Evolutionary conservation across 2,797 vertebrate genomes (phyloP), one percentile per base, ranked within the genome.

Genomic region (Cuniculus paca): DNA sequence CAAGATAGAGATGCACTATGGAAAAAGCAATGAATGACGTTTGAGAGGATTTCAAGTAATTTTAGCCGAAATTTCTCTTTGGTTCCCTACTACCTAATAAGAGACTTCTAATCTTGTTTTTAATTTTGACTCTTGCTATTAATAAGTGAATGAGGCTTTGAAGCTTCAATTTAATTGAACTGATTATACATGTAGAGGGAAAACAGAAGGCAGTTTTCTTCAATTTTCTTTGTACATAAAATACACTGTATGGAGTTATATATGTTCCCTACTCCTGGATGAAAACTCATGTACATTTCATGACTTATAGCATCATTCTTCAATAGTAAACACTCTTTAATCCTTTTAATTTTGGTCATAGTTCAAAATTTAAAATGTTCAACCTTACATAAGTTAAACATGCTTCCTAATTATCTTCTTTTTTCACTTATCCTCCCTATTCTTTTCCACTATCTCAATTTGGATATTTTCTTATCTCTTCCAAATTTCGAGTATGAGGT

Each of bases 171-270:
- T 86, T 85, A 82, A 79, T 91, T 13, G 28, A 83, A 74, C 52
- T 22, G 14, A 6, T n/a, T 95, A 8, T 63, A 79, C 26, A 74
- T 75, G 9, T 60, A 70, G 60, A 28, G 11, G 36, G 11, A 17
- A 95, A 90, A 52, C 54, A 50, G 8, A 79, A 50, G 56, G 1
- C 4, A 79, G 56, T 34, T 80, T 90, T 85, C 60, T 88, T 63
- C 80, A 48, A n/a, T 94, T 88, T 72, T 60, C 19, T 56, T 74
- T 92, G 50, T 92, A 39, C 11, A 83, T 80, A 92, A 89, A 88
- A 82, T 74, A 48, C 4, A 56, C 12, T 42, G 1, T 60, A 19
- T 82, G 12, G n/a, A 86, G 5, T 88, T 61, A 50, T 34, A 82
- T 86, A 39, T 61, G 31, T 89, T 2, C 20, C 39, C 36, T 89